A percentile compares a stretch with the other conserved stretches of the same genome.
Evolutionary conservation across 2,888 invertebrate genomes (phyloP).

Genomic region (Netelia fuscicornis): DNA sequence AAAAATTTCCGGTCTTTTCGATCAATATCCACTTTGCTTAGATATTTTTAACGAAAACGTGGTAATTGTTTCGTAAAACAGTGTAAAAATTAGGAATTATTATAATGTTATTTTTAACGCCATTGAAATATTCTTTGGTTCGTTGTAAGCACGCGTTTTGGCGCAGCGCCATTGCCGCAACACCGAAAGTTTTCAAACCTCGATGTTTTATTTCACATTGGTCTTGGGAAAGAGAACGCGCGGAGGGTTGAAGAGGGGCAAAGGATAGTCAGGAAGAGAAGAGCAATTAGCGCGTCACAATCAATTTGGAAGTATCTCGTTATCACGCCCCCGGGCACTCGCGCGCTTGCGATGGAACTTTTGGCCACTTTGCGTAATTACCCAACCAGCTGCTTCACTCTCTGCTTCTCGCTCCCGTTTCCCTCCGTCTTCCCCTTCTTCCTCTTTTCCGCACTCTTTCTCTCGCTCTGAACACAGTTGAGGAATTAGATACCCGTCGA

Average conservation of each 20-base stretch:
- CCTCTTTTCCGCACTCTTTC: slow-evolving; percentile 42
- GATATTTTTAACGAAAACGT: not conserved
- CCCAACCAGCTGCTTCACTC: slow-evolving; percentile 50
- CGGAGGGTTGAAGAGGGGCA: slow-evolving; percentile 24
- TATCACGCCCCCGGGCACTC: slow-evolving; percentile 60
- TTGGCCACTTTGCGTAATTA: slow-evolving; percentile 67
- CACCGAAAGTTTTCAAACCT: slow-evolving; percentile 29
- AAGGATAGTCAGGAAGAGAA: slow-evolving; percentile 53
- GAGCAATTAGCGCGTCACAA: slow-evolving; percentile 67
- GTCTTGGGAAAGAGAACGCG: slow-evolving; percentile 28
- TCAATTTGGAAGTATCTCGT: slow-evolving; percentile 67
- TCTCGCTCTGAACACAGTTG: slow-evolving; percentile 19
- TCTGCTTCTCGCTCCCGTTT: slow-evolving; percentile 10
- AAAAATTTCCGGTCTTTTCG: no score
- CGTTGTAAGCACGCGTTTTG: not conserved
- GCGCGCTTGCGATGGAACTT: slow-evolving; percentile 58
- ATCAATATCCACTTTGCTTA: not conserved
- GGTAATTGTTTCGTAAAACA: not conserved
- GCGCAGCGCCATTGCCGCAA: not conserved
- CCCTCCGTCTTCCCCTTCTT: not conserved
- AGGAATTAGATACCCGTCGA: slow-evolving; percentile 35
- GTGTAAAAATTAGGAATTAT: not conserved
- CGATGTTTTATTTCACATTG: slow-evolving; percentile 63
- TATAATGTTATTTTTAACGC: not conserved
- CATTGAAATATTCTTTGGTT: not conserved